phyloP scores from a whole-genome alignment of 2,797 vertebrate species.

The Etheostoma nigrum region DNA sequence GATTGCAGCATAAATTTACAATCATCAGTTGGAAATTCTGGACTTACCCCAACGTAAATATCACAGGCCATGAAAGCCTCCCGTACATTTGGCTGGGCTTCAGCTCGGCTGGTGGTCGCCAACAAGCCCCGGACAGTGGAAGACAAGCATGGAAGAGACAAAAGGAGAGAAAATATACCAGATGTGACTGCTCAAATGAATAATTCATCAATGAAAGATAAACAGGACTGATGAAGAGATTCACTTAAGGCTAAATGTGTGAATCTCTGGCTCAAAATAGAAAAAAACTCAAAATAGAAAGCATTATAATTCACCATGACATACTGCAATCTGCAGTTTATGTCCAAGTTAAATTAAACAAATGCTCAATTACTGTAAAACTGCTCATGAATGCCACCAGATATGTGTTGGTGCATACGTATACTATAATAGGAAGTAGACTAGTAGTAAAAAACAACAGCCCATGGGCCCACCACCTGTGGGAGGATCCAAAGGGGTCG shows the following conservation, averaged over 20 bases:
- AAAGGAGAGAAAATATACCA: constrained; percentile 75
- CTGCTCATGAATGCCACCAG: constrained; percentile 35
- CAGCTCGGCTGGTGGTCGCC: constrained; percentile 83
- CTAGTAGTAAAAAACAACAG: constrained; percentile 23
- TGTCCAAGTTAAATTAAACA: constrained; percentile 61
- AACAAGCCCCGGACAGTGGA: constrained; percentile 42
- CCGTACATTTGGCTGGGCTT: constrained; percentile 73
- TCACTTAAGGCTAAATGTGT: constrained; percentile 48
- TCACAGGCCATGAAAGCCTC: constrained; percentile 75
- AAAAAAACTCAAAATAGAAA: constrained; percentile 36
- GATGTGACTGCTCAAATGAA: constrained; percentile 67
- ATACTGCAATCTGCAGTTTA: constrained; percentile 36
- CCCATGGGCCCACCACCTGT: too few relatives aligned
- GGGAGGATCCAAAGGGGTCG: too few relatives aligned
- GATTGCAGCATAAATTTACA: constrained; percentile 77
- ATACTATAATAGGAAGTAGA: constrained; percentile 65
- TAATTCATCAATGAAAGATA: constrained; percentile 65
- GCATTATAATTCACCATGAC: constrained; percentile 50
- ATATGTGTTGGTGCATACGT: constrained; percentile 29
- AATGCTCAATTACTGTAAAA: constrained; percentile 44
- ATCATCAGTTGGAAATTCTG: constrained; percentile 78
- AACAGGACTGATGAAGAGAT: constrained; percentile 50
- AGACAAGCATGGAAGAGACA: constrained; percentile 60
- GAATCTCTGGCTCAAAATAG: constrained; percentile 53
- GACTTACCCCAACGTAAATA: constrained; percentile 81